A percentile compares a stretch with the other conserved stretches of the same genome.
Conservation (phyloP, 2,888 invertebrate species). For the Dasysyrphus albostriatus region DNA sequence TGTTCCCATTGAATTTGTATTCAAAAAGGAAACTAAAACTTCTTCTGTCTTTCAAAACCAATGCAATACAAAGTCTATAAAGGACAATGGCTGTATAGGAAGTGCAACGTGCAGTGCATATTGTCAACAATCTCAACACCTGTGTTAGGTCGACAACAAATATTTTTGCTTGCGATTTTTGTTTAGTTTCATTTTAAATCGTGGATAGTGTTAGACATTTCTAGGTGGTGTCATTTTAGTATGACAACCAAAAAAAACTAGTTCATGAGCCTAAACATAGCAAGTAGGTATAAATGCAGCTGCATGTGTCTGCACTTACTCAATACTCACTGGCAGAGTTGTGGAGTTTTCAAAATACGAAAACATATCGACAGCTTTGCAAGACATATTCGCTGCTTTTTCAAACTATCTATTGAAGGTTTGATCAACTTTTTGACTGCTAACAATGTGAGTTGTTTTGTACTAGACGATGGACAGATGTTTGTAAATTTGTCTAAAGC, state of each 20-base stretch:
- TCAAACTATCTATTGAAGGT: no score
- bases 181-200: conserved; percentile 3
- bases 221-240: conserved; percentile 6
- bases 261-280: neutral
- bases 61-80: neutral
- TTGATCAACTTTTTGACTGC: no score
- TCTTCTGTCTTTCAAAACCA: conserved; percentile 9
- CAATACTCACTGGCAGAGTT: neutral
- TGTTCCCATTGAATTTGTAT: conserved; percentile 71
- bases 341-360: neutral
- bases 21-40: conserved; percentile 45
- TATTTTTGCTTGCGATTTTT: neutral
- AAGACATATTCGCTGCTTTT: no score
- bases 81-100: conserved; percentile 62
- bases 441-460: no score
- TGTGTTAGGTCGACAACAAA: conserved; percentile 36
- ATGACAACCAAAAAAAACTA: neutral
- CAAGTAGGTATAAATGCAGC: neutral
- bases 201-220: conserved; percentile 31
- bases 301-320: neutral
- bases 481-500: no score
- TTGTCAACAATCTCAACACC: conserved; percentile 48
- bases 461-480: no score
- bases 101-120: conserved; percentile 57
- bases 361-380: no score